A percentile compares a stretch with the other conserved stretches of the same genome.
phyloP scores from a whole-genome alignment of 2,113 vertebrate species.

The Todiramphus saurophagus region DNA sequence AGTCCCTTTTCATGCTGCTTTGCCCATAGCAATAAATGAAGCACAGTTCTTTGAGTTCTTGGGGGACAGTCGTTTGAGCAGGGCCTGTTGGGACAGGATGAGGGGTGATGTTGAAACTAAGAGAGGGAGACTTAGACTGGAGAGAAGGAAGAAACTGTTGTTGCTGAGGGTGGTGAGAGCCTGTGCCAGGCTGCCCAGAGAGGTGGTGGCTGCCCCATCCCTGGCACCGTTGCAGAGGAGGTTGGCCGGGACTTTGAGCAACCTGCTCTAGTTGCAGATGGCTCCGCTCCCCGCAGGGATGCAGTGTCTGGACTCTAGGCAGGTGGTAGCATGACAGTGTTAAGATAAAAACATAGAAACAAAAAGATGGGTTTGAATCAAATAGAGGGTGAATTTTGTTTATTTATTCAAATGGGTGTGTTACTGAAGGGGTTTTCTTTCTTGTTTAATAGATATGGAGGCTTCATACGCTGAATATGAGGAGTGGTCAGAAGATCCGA shows the following conservation, averaged over 20 bases:
- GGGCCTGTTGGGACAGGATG: background rate
- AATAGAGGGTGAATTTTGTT: background rate
- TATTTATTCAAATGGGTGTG: background rate
- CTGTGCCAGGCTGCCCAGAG: background rate
- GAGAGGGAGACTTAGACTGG: background rate
- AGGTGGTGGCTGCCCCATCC: background rate
- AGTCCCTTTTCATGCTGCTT: background rate
- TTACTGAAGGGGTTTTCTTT: background rate
- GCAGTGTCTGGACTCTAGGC: background rate
- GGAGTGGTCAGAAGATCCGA: conserved; percentile 89
- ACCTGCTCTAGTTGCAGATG: background rate
- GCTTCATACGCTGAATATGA: conserved; percentile 89
- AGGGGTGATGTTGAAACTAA: background rate
- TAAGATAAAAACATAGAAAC: background rate
- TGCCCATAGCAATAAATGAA: background rate
- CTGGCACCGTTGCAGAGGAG: background rate
- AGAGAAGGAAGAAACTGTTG: background rate
- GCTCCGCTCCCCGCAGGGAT: too few species aligned
- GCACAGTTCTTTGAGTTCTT: background rate
- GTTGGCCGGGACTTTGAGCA: background rate
- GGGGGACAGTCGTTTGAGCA: too few species aligned
- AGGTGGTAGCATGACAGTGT: background rate
- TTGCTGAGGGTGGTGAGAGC: background rate
- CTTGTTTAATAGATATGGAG: conserved; percentile 86
- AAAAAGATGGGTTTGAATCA: background rate